phyloP scores from a whole-genome alignment of 53 echinoderm and acorn worm genomes.

The Crossaster papposus region DNA sequence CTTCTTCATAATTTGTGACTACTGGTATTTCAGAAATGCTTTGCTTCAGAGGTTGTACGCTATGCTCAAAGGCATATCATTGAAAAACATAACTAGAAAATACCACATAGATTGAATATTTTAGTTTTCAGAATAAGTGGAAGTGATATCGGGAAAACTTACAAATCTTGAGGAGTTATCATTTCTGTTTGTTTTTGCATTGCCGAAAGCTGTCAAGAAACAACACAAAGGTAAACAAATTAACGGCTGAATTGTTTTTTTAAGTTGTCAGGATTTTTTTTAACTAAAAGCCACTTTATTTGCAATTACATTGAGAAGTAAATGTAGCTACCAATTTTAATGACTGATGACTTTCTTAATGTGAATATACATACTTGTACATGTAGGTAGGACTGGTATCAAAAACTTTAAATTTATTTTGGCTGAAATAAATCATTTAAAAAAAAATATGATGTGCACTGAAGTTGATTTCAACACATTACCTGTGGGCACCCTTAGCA shows the following conservation, averaged over 20 bases:
- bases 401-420: too few relatives aligned
- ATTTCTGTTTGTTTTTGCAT: constrained; percentile 91
- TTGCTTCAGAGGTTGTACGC: neutral
- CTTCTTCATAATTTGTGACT: neutral
- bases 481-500: too few relatives aligned
- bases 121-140: neutral
- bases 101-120: neutral
- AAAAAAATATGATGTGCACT: too few relatives aligned
- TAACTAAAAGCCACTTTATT: neutral
- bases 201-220: constrained; percentile 86
- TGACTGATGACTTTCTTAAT: too few relatives aligned
- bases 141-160: constrained; percentile 49
- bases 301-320: neutral
- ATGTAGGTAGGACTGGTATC: too few relatives aligned
- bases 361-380: too few relatives aligned
- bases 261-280: too few relatives aligned
- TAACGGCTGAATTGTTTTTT: neutral
- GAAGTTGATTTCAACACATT: too few relatives aligned
- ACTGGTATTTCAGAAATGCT: neutral
- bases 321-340: too few relatives aligned
- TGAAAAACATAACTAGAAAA: neutral
- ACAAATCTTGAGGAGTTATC: constrained; percentile 97
- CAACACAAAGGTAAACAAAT: constrained; percentile 18
- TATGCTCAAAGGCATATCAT: neutral
- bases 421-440: too few relatives aligned